Conservation (phyloP, 2,113 vertebrate genomes). For the Platanista minor region DNA sequence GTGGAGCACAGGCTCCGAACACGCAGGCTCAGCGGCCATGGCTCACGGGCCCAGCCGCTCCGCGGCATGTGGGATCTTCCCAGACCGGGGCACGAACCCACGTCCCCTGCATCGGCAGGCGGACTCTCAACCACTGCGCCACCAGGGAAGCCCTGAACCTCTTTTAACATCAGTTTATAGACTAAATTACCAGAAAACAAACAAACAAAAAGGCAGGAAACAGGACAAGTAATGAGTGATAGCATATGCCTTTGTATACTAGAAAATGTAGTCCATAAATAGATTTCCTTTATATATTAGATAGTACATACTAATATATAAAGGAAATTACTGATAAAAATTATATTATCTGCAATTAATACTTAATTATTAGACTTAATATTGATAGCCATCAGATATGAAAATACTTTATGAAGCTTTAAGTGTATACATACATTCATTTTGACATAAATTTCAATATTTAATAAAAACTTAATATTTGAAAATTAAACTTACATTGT, state of each 20-base stretch:
- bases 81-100: too few relatives aligned
- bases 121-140: too few relatives aligned
- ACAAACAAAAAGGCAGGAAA: background rate
- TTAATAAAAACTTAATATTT: background rate
- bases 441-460: background rate
- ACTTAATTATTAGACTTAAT: background rate
- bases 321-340: background rate
- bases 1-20: too few relatives aligned
- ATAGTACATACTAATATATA: background rate
- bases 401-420: background rate
- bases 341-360: background rate
- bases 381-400: background rate
- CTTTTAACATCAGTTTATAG: background rate
- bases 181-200: background rate
- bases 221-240: background rate
- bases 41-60: too few relatives aligned
- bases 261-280: background rate
- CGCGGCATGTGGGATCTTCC: too few relatives aligned
- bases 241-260: background rate
- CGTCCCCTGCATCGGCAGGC: too few relatives aligned
- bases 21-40: too few relatives aligned
- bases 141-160: too few relatives aligned
- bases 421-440: background rate
- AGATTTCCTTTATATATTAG: background rate
- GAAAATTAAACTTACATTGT: background rate